A percentile compares a stretch with the other conserved stretches of the same genome.
Conservation (phyloP, 2,888 invertebrate genomes). For the Bellardia bayeri region DNA sequence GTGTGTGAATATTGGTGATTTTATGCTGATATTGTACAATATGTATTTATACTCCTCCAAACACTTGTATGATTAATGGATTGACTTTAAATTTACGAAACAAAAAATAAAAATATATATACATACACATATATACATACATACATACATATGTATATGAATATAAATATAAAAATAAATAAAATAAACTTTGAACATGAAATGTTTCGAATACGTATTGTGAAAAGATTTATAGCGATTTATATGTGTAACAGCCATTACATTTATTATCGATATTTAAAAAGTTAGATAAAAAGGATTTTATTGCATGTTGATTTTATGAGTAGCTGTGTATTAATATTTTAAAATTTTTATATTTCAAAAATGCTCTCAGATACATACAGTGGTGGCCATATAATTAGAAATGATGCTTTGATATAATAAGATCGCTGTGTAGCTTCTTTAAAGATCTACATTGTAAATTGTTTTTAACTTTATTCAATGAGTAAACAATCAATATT, state of each 20-base stretch:
- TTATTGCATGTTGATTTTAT: slow-evolving; percentile 45
- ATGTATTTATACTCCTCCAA: not conserved
- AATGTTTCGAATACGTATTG: slow-evolving; percentile 35
- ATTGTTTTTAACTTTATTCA: no score
- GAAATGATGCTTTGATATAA: no score
- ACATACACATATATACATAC: not conserved
- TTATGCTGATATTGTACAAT: slow-evolving; percentile 2
- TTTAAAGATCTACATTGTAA: no score
- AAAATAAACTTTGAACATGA: slow-evolving; percentile 36
- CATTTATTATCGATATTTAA: slow-evolving; percentile 45
- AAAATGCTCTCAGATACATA: no score
- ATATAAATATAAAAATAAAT: not conserved
- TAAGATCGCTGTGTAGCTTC: no score
- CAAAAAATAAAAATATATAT: not conserved
- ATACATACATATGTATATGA: no score
- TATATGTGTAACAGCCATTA: slow-evolving; percentile 15
- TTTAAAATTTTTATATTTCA: not conserved
- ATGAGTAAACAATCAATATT: no score
- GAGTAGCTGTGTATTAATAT: not conserved
- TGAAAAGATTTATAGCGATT: slow-evolving; percentile 30
- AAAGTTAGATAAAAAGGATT: slow-evolving; percentile 42
- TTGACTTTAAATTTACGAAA: slow-evolving; percentile 48
- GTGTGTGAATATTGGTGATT: slow-evolving; percentile 32
- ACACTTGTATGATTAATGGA: slow-evolving; percentile 51
- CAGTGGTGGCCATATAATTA: no score